These are phyloP conservation scores for Rhogogaster chlorosoma DNA, from an alignment of 2,888 invertebrate genomes.

Conservation along the genomic window DNA sequence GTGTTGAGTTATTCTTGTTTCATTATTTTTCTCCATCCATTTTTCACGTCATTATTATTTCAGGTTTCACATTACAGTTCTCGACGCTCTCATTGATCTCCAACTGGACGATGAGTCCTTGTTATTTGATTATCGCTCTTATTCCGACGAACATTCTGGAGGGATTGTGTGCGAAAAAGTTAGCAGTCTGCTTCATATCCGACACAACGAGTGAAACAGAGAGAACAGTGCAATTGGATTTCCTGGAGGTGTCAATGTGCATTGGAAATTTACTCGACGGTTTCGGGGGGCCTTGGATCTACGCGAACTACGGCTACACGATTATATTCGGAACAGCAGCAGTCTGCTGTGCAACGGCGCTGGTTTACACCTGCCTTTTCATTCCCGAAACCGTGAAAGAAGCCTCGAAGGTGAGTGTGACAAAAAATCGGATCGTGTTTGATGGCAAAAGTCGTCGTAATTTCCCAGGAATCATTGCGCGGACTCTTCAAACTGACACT, in stretches of 20 bases:
- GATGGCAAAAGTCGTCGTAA: neutral
- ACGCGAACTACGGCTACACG: constrained; percentile 80
- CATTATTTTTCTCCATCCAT: neutral
- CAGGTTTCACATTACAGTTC: constrained; percentile 63
- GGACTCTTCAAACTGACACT: constrained; percentile 78
- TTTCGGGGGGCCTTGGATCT: constrained; percentile 81
- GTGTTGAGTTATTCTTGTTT: constrained; percentile 77
- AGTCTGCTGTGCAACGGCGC: constrained; percentile 76
- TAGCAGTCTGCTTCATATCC: constrained; percentile 82
- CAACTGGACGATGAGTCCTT: constrained; percentile 63
- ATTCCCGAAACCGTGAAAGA: constrained; percentile 79
- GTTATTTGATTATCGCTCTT: constrained; percentile 66
- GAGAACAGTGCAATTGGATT: constrained; percentile 78
- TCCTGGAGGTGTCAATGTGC: constrained; percentile 80
- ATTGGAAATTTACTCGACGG: constrained; percentile 83
- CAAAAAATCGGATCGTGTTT: no score
- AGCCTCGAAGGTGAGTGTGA: constrained; percentile 61
- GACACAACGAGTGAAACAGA: constrained; percentile 82
- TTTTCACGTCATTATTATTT: neutral
- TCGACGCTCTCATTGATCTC: constrained; percentile 63
- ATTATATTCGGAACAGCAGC: constrained; percentile 79
- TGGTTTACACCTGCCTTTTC: constrained; percentile 78
- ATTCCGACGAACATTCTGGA: constrained; percentile 67
- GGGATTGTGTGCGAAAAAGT: constrained; percentile 64
- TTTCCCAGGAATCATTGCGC: constrained; percentile 76